Evolutionary conservation across 2,113 vertebrate species (phyloP), one percentile per base, ranked within the genome.

Genomic region (Turnix velox): DNA sequence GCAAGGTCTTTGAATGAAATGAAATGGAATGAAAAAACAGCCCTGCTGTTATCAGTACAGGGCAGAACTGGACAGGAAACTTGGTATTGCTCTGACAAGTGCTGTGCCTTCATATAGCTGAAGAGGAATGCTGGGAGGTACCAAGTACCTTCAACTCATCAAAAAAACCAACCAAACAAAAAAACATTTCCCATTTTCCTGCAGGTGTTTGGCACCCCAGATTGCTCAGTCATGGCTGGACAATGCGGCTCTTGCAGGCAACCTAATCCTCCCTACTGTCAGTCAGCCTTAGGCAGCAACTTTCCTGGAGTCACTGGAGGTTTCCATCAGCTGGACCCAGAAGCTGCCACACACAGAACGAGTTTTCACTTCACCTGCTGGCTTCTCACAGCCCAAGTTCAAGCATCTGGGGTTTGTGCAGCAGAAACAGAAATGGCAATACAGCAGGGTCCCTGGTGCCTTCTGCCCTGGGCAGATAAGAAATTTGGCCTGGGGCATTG

Each of bases 401-500:
- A 77, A 69, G 54, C 37, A 66, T 46, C 82, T n/a, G 71, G 46
- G 66, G 12, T 33, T 83, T 28, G 14, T 37, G 28, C 22, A 67
- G 74, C 39, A 89, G 86, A 76, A 90, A 67, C 10, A 80, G 71
- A 84, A 89, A 63, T 62, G 42, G n/a, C 25, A 75, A 92, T 49
- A 90, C 84, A 74, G 2, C 84, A 91, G 46, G 37, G 35, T 84
- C 16, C 73, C 49, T 62, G 71, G 14, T 16, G 48, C 82, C 63
- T 91, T 92, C 90, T 95, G 96, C 84, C 80, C 25, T 7, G 9
- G 35, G 45, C 68, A 90, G 95, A 97, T 97, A 95, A 96, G 73
- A 72, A n/a, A 88, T 74, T 9, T 40, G 49, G 35, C 46, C 67
- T 20, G 9, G 73, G 62, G 62, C 83, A 55, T 24, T 74, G n/a